Conservation (phyloP, 2,888 invertebrate genomes). For the Encarsia formosa region DNA sequence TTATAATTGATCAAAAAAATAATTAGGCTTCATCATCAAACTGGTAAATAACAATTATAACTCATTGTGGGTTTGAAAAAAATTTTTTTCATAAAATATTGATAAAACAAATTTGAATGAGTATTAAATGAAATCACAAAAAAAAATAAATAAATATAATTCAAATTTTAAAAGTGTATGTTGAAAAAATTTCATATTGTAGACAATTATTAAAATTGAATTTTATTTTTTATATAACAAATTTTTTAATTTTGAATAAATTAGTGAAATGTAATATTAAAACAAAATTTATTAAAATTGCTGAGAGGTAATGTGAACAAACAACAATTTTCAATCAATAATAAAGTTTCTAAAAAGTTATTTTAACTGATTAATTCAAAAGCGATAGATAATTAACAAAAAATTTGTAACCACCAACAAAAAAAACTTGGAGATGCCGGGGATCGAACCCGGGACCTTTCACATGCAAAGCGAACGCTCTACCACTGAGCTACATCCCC, state of each 20-base stretch:
- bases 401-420: too few species aligned
- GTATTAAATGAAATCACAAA: too few species aligned
- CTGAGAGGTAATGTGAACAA: background rate
- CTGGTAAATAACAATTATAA: too few species aligned
- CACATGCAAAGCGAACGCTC: slow-evolving; percentile 99
- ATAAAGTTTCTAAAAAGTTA: background rate
- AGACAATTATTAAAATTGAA: background rate
- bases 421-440: slow-evolving; percentile 78
- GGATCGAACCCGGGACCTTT: slow-evolving; percentile 99
- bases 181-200: background rate
- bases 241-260: background rate
- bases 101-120: too few species aligned
- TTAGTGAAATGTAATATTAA: background rate
- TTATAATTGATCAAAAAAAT: too few species aligned
- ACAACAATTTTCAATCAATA: background rate
- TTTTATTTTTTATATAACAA: background rate
- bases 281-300: background rate
- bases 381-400: background rate
- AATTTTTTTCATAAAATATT: too few species aligned
- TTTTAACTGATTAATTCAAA: background rate
- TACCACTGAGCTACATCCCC: slow-evolving; percentile 97
- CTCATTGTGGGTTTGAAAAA: too few species aligned
- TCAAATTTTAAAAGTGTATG: background rate
- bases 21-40: too few species aligned
- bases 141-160: too few species aligned